These are phyloP conservation scores for Sebastes aleutianus DNA, from an alignment of 2,797 vertebrate species.

Conservation along the genomic window DNA sequence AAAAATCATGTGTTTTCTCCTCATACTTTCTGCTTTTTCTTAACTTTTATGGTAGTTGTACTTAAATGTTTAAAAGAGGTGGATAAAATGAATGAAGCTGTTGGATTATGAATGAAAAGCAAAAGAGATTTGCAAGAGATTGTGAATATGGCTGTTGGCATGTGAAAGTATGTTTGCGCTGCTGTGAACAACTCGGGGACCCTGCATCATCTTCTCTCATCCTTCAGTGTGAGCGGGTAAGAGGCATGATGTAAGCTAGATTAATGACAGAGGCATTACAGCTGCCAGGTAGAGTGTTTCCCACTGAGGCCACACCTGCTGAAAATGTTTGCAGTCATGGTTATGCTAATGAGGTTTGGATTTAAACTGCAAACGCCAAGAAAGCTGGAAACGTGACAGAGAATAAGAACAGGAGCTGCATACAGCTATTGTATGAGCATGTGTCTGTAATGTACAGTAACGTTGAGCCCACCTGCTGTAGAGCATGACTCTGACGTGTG, in stretches of 20 bases:
- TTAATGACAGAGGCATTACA: conserved; percentile 1
- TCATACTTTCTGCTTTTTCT: conserved; percentile 24
- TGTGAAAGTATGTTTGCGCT: not conserved
- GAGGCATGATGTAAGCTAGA: conserved; percentile 11
- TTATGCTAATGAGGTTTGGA: conserved; percentile 32
- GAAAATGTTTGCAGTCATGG: conserved; percentile 1
- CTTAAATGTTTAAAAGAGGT: not conserved
- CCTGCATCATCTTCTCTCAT: not conserved
- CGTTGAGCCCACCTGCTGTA: conserved; percentile 58
- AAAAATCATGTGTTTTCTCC: conserved; percentile 42
- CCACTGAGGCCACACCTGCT: conserved; percentile 23
- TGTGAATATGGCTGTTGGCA: not conserved
- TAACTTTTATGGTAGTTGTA: not conserved
- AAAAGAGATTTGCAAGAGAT: not conserved
- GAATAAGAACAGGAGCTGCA: conserved; percentile 20
- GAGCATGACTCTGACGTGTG: conserved; percentile 56
- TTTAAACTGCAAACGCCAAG: conserved; percentile 5
- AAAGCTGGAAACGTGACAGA: conserved; percentile 1
- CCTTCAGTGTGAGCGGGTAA: not conserved
- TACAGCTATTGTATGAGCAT: conserved; percentile 14
- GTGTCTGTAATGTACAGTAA: conserved; percentile 32
- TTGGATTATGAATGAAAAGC: not conserved
- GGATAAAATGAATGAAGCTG: not conserved
- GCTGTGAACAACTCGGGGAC: not conserved
- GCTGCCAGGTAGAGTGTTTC: conserved; percentile 31